Evolutionary conservation across 2,113 vertebrate genomes (phyloP).

Genomic region (Antechinus flavipes): DNA sequence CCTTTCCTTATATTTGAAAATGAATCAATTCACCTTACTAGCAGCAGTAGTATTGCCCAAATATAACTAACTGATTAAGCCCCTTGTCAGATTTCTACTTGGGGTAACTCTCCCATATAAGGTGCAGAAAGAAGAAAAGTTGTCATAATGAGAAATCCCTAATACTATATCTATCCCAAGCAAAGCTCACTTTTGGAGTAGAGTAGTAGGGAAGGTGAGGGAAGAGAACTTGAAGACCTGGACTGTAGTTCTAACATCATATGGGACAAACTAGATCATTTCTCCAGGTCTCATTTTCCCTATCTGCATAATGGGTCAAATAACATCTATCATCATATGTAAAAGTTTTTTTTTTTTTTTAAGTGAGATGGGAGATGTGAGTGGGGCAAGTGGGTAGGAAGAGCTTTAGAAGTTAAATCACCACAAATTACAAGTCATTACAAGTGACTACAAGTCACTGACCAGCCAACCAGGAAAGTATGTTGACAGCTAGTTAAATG

Average conservation of each 20-base stretch:
- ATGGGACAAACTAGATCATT: background rate
- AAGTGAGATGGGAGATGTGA: background rate
- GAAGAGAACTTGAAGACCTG: background rate
- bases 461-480: background rate
- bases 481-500: background rate
- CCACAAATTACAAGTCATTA: background rate
- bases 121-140: background rate
- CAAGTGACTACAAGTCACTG: background rate
- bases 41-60: background rate
- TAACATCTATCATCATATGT: background rate
- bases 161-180: background rate
- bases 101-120: background rate
- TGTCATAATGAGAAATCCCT: background rate
- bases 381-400: background rate
- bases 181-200: background rate
- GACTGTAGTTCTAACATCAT: background rate
- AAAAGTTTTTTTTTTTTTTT: background rate
- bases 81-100: background rate
- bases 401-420: background rate
- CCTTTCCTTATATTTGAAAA: slow-evolving; percentile 64
- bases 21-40: slow-evolving; percentile 68
- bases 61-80: background rate
- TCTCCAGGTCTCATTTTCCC: background rate
- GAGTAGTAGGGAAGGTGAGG: background rate
- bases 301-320: background rate